Evolutionary conservation across 2,797 vertebrate species (phyloP), one percentile per base, ranked within the genome.

Genomic region (Cuculus canorus): DNA sequence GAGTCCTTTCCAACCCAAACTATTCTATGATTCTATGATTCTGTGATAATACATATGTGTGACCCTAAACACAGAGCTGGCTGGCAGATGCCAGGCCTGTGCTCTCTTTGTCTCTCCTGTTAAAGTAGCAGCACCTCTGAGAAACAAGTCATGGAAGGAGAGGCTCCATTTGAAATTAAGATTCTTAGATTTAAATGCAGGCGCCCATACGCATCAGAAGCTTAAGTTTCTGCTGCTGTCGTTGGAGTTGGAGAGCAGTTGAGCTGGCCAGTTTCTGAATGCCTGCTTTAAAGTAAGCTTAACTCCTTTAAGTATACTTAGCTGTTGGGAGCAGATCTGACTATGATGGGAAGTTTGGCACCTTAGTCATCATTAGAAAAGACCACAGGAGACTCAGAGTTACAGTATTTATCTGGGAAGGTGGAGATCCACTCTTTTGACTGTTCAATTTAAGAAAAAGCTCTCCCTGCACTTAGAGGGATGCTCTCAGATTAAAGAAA

Each of bases 21-120:
- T n/a, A n/a, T n/a, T n/a, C n/a, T n/a, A n/a, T n/a, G n/a, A n/a
- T n/a, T n/a, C n/a, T n/a, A n/a, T n/a, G n/a, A n/a, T n/a, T n/a
- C n/a, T n/a, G n/a, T n/a, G n/a, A n/a, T 8, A 41, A 45, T 10
- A 28, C 8, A 3, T 59, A 2, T 6, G 6, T 15, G 8, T 35
- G 43, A 1, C 8, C 15, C n/a, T 59, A 60, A 69, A 80, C 7
- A 37, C 15, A 50, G 59, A 16, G 11, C 6, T 53, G 28, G 5
- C n/a, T 48, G 33, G 77, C 61, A 81, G 23, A 53, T 0, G 1
- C 3, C 28, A 70, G 53, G 10, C 25, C 41, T 1, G 0, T 76
- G 39, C 24, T 1, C 0, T 24, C 3, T 54, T 54, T 32, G 9
- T 25, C 6, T 33, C 32, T 88, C 17, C 37, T 57, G 13, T 12